Percentiles rank a stretch among this genome's conserved stretches.
Evolutionary conservation across 2,797 vertebrate species (phyloP).

Genomic region (Micrastur ruficollis): DNA sequence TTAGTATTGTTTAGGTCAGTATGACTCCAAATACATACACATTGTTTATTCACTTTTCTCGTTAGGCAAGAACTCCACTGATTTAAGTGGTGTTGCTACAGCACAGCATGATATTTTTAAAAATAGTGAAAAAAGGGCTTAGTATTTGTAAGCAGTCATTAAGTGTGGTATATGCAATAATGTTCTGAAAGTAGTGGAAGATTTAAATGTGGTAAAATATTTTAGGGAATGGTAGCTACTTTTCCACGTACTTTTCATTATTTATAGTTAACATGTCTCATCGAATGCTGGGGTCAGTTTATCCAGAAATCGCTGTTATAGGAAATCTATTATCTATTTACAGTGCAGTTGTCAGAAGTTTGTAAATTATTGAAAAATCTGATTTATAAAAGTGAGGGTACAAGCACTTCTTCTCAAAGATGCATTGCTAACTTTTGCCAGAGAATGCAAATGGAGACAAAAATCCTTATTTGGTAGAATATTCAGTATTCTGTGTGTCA

Average conservation of each 20-base stretch:
- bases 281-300: not conserved
- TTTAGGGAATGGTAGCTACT: not conserved
- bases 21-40: not conserved
- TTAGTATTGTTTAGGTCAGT: not conserved
- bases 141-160: not conserved
- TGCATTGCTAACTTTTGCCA: not conserved
- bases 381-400: not conserved
- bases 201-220: not conserved
- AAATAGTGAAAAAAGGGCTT: not conserved
- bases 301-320: not conserved
- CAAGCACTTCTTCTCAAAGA: not conserved
- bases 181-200: not conserved
- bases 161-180: not conserved
- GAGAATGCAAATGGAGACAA: not conserved
- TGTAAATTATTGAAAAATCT: not conserved
- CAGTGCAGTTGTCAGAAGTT: not conserved
- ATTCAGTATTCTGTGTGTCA: not conserved
- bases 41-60: not conserved
- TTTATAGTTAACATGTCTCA: not conserved
- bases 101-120: not conserved
- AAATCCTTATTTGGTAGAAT: not conserved
- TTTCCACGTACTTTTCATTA: not conserved
- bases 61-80: not conserved
- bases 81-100: not conserved
- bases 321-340: not conserved